Evolutionary conservation across 2,113 vertebrate species (phyloP), one percentile per base, ranked within the genome.

Genomic region (Australoheros scitulus): DNA sequence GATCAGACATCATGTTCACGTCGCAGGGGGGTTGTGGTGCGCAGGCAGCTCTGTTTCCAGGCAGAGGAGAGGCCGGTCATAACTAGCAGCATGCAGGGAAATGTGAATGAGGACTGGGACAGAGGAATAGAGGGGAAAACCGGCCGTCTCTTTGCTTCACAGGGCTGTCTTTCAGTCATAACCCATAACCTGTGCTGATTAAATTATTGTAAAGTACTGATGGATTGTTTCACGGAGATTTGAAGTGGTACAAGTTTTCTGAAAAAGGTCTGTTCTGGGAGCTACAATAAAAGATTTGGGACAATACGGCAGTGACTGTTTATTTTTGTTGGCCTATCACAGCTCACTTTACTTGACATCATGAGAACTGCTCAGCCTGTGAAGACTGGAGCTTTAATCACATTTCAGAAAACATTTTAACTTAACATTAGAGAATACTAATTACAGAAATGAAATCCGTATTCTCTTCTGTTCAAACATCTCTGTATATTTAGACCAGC

Each of bases 231-330:
- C 61, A 74, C 74, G 57, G 58, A 84, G 72, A 76, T 84, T 81
- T 82, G 79, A 88, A 90, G 79, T 85, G 79, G 86, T 75, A 78
- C 38, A 76, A 76, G n/a, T 88, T 91, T 86, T 88, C 86, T 93
- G 91, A 92, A 91, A 83, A 90, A 84, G 82, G 92, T 91, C 88
- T 93, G 83, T 93, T 93, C 79, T 82, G 90, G 76, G 87, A 88
- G 90, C 92, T 92, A 83, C 84, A 96, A 95, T 96, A 91, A 96
- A 95, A 93, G 80, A 72, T 94, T 94, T 95, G 94, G 92, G 80
- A 95, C 85, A 92, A 94, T 82, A 86, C n/a, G 26, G 15, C 64
- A 50, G 22, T 50, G 65, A 43, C 65, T 70, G 65, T 70, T 70
- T 29, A 3, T 70, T 70, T 24, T 20, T 50, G 41, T 52, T 52